A percentile compares a stretch with the other conserved stretches of the same genome.
Evolutionary conservation across 37 sponge, comb jelly and placozoan genomes (phyloP).

Genomic region (Tethya wilhelma): DNA sequence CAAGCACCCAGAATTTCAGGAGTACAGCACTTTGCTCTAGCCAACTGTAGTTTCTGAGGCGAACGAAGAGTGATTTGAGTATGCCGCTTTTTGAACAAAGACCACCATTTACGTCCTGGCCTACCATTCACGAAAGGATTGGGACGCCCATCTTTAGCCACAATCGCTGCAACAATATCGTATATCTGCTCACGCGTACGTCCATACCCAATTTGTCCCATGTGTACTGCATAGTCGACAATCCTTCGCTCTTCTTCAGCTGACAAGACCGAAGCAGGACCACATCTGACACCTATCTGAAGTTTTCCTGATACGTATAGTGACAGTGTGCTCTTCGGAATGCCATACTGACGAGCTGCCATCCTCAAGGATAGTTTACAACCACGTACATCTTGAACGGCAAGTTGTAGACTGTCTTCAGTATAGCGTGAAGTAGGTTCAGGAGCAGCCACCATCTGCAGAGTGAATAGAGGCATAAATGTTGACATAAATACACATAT

Average conservation of each 20-base stretch:
- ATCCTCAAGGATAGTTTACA: slow-evolving; percentile 24
- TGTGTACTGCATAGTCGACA: slow-evolving; percentile 1
- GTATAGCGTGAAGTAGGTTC: too few species aligned
- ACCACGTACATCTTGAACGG: not conserved
- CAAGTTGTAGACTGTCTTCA: too few species aligned
- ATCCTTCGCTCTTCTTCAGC: slow-evolving; percentile 6
- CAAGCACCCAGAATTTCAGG: slow-evolving; percentile 17
- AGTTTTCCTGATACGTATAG: slow-evolving; percentile 25
- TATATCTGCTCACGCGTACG: slow-evolving; percentile 25
- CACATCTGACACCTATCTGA: slow-evolving; percentile 4
- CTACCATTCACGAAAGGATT: slow-evolving; percentile 33
- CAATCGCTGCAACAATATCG: slow-evolving; percentile 11
- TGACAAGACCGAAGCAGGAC: slow-evolving; percentile 25
- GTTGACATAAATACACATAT: too few species aligned
- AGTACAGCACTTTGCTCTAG: slow-evolving; percentile 35
- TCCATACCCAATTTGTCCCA: slow-evolving; percentile 40
- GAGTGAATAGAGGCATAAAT: too few species aligned
- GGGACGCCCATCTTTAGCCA: slow-evolving; percentile 29
- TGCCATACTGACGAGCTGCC: slow-evolving; percentile 27
- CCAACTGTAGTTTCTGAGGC: slow-evolving; percentile 21
- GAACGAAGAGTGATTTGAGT: slow-evolving; percentile 23
- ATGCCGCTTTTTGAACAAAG: slow-evolving; percentile 24
- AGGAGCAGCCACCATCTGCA: too few species aligned
- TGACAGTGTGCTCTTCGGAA: slow-evolving; percentile 50
- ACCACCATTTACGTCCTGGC: slow-evolving; percentile 49